These are phyloP conservation scores for Eupithecia subumbrata DNA, from an alignment of 2,888 invertebrate species.

Conservation along the genomic window DNA sequence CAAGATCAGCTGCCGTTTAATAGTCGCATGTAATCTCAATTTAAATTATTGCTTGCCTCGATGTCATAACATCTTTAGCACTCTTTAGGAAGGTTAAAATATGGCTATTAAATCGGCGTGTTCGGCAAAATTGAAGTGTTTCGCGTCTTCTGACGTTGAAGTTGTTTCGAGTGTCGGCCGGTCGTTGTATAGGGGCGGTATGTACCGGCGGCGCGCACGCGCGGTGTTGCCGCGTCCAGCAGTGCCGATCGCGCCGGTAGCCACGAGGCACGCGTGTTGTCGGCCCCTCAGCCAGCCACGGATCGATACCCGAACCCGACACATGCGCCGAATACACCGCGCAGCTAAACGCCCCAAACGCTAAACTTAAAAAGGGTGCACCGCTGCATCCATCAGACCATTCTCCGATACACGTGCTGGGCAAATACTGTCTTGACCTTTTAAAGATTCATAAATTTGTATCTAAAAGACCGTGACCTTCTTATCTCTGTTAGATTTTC, in stretches of 20 bases:
- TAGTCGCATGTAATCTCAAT: background rate
- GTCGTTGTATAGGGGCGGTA: slow-evolving; percentile 31
- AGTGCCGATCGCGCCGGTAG: slow-evolving; percentile 80
- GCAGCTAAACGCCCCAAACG: slow-evolving; percentile 58
- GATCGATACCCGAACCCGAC: slow-evolving; percentile 56
- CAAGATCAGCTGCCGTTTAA: background rate
- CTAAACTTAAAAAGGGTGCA: slow-evolving; percentile 74
- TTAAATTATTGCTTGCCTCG: background rate
- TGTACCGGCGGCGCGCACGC: slow-evolving; percentile 65
- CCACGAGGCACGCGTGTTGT: slow-evolving; percentile 77
- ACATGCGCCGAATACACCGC: slow-evolving; percentile 56
- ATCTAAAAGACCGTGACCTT: slow-evolving; percentile 4
- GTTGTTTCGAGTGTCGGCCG: slow-evolving; percentile 40
- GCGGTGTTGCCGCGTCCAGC: slow-evolving; percentile 62
- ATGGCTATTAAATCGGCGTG: slow-evolving; percentile 9
- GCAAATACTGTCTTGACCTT: slow-evolving; percentile 40
- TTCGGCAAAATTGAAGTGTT: slow-evolving; percentile 20
- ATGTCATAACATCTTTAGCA: background rate
- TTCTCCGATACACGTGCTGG: slow-evolving; percentile 51
- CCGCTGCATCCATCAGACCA: slow-evolving; percentile 64
- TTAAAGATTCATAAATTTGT: slow-evolving; percentile 28
- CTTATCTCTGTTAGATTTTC: slow-evolving; percentile 9
- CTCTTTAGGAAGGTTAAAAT: slow-evolving; percentile 2
- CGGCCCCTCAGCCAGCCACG: slow-evolving; percentile 45
- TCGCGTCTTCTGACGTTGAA: slow-evolving; percentile 20